These are phyloP conservation scores for Lutraria rhynchaena DNA, from an alignment of 1,140 invertebrate genomes.

Conservation along the genomic window DNA sequence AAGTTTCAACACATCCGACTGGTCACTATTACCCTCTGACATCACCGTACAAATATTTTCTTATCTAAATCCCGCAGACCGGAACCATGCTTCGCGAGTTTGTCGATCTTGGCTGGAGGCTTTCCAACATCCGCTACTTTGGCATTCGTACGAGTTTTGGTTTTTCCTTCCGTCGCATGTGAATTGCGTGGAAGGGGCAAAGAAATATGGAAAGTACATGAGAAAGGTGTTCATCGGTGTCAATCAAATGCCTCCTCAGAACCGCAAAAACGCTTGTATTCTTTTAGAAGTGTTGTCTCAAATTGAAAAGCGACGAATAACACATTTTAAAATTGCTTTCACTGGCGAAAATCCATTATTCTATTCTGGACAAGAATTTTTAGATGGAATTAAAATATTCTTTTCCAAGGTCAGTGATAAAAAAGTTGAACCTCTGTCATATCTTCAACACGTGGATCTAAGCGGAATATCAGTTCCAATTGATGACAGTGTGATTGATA, in stretches of 20 bases:
- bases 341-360: slow-evolving; percentile 69
- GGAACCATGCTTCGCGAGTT: slow-evolving; percentile 56
- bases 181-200: slow-evolving; percentile 29
- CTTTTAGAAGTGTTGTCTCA: slow-evolving; percentile 56
- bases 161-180: slow-evolving; percentile 50
- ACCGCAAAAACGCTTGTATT: slow-evolving; percentile 61
- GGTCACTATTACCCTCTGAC: slow-evolving; percentile 61
- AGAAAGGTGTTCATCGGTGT: slow-evolving; percentile 51
- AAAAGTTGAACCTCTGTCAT: background rate
- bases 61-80: slow-evolving; percentile 50
- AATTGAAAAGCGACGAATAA: slow-evolving; percentile 50
- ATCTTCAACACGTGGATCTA: slow-evolving; percentile 65
- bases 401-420: slow-evolving; percentile 49
- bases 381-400: slow-evolving; percentile 54
- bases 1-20: slow-evolving; percentile 16
- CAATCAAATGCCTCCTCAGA: slow-evolving; percentile 37
- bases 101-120: slow-evolving; percentile 60
- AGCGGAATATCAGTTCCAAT: slow-evolving; percentile 68
- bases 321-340: slow-evolving; percentile 59
- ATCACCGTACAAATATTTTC: slow-evolving; percentile 64
- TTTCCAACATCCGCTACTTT: slow-evolving; percentile 60
- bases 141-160: slow-evolving; percentile 55
- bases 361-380: slow-evolving; percentile 69
- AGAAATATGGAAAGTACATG: slow-evolving; percentile 57
- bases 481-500: slow-evolving; percentile 69